These are phyloP conservation scores for Delichon dasypus DNA, from an alignment of 2,797 vertebrate species.

Conservation along the genomic window DNA sequence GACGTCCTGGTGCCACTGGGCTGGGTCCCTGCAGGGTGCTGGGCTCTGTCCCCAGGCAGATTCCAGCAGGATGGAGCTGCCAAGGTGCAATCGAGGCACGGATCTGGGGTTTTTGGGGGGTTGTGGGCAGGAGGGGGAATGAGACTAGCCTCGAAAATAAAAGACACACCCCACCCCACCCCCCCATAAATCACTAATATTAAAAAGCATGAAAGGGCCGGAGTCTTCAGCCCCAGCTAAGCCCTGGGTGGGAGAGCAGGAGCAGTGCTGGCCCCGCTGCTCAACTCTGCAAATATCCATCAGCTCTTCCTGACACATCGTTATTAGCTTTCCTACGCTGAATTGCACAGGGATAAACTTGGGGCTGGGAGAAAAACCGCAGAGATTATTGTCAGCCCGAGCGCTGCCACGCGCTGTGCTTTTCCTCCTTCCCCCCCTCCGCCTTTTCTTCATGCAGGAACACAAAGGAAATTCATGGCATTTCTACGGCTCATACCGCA, in stretches of 20 bases:
- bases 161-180: background rate
- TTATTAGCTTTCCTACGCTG: conserved; percentile 70
- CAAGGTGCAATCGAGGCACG: background rate
- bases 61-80: background rate
- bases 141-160: background rate
- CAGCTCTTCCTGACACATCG: conserved; percentile 58
- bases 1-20: background rate
- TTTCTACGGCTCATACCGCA: conserved; percentile 34
- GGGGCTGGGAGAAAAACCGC: conserved; percentile 64
- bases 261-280: background rate
- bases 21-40: background rate
- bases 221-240: background rate
- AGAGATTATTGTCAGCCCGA: conserved; percentile 47
- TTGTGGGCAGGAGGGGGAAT: background rate
- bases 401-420: conserved; percentile 28
- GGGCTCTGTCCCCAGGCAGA: background rate
- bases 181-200: conserved; percentile 16
- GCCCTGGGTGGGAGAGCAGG: conserved; percentile 13
- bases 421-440: background rate
- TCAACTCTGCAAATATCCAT: conserved; percentile 41
- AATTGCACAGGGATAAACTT: conserved; percentile 71
- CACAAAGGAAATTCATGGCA: conserved; percentile 53
- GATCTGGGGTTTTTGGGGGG: background rate
- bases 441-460: background rate
- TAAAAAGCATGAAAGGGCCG: background rate